phyloP scores from a whole-genome alignment of 2,888 invertebrate species.

The Sinohyriopsis cumingii region DNA sequence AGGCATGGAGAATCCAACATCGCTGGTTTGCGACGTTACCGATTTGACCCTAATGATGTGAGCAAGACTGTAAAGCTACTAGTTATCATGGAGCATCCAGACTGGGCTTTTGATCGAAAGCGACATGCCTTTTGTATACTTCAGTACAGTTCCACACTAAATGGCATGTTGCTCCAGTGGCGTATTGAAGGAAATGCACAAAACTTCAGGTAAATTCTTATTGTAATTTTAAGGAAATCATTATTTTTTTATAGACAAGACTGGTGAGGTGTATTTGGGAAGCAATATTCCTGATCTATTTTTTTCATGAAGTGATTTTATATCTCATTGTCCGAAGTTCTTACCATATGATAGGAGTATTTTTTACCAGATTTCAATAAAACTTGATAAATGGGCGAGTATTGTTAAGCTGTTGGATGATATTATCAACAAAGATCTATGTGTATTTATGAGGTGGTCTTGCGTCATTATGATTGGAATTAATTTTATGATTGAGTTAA shows the following conservation, averaged over 20 bases:
- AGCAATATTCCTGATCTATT: too few species aligned
- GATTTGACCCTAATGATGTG: constrained; percentile 15
- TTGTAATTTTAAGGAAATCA: neutral
- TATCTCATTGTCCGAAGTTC: too few species aligned
- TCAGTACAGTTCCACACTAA: constrained; percentile 50
- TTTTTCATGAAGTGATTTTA: too few species aligned
- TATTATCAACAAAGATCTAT: too few species aligned
- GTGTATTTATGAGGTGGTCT: too few species aligned
- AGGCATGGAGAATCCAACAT: constrained; percentile 49
- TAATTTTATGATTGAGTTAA: too few species aligned
- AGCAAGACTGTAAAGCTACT: constrained; percentile 26
- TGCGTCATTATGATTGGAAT: too few species aligned
- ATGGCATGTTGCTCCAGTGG: constrained; percentile 58
- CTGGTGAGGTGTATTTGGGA: too few species aligned
- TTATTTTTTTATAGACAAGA: neutral
- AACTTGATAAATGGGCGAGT: too few species aligned
- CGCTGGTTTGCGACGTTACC: constrained; percentile 33
- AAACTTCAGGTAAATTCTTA: constrained; percentile 45
- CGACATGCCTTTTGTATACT: constrained; percentile 57
- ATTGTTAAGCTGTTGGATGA: too few species aligned
- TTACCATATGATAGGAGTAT: too few species aligned
- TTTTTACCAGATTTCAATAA: too few species aligned
- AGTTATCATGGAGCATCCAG: constrained; percentile 53
- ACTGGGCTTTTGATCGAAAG: constrained; percentile 53
- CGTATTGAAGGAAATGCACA: constrained; percentile 37